Conservation (phyloP, 2,113 vertebrate genomes). For the Ploceus nigricollis region DNA sequence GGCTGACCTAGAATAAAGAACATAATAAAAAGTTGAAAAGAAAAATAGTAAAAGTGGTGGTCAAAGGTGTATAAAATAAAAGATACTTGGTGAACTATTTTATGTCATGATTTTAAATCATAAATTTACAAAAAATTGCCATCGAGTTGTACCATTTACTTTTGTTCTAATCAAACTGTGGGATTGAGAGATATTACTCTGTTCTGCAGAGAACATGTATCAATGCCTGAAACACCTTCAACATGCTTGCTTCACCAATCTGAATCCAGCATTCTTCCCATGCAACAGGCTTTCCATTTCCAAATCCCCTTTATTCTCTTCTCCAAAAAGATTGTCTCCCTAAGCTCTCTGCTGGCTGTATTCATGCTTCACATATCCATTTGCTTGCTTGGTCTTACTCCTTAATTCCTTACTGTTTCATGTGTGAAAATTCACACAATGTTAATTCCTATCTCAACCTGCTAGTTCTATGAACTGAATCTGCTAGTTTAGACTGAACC, state of each 20-base stretch:
- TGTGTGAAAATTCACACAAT: background rate
- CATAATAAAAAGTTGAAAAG: background rate
- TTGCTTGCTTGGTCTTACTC: background rate
- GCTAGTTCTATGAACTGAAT: background rate
- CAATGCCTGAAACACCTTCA: background rate
- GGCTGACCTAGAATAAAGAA: background rate
- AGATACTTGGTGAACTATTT: background rate
- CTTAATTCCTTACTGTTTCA: background rate
- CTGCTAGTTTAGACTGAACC: background rate
- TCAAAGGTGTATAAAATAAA: background rate
- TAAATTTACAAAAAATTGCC: background rate
- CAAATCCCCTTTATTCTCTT: background rate
- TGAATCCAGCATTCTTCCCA: background rate
- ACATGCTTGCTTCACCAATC: background rate
- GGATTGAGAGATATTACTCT: background rate
- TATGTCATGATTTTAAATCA: background rate
- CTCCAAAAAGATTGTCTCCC: background rate
- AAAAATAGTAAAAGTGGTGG: background rate
- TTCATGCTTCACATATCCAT: background rate
- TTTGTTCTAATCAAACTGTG: background rate
- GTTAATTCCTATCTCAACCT: background rate
- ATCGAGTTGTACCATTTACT: background rate
- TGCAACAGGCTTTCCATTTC: background rate
- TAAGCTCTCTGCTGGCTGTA: background rate
- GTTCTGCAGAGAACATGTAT: background rate